phyloP scores from a whole-genome alignment of 2,113 vertebrate genomes.

The Poeciliopsis occidentalis region DNA sequence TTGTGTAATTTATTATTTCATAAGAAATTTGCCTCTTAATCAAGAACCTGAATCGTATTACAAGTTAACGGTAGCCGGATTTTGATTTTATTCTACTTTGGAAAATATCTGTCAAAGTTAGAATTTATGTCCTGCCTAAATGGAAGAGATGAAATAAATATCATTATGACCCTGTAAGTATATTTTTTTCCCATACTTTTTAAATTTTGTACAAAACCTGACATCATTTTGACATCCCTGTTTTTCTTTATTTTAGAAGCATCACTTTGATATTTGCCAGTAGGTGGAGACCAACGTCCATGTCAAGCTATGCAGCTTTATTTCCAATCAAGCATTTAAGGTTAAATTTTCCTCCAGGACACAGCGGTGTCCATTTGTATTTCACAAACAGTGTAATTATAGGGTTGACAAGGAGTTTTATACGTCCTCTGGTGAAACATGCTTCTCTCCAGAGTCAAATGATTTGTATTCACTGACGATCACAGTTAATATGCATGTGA shows the following conservation, averaged over 20 bases:
- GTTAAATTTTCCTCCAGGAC: constrained; percentile 47
- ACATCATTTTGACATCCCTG: neutral
- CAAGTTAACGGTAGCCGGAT: no score
- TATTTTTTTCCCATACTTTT: neutral
- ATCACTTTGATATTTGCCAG: constrained; percentile 69
- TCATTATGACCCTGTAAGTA: neutral
- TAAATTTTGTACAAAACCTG: constrained; percentile 5
- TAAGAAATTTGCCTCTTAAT: no score
- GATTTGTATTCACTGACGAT: constrained; percentile 42
- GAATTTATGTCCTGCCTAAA: no score
- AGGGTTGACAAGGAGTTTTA: constrained; percentile 34
- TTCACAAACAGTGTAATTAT: constrained; percentile 63
- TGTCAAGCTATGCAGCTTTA: constrained; percentile 29
- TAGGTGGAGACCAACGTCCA: constrained; percentile 82
- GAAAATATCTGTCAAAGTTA: no score
- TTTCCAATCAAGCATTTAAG: constrained; percentile 59
- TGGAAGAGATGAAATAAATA: no score
- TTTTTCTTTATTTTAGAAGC: no score
- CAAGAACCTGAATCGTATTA: no score
- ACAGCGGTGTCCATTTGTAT: constrained; percentile 57
- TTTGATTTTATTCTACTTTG: no score
- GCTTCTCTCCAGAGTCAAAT: constrained; percentile 36
- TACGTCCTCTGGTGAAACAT: constrained; percentile 15
- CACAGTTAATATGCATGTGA: constrained; percentile 39
- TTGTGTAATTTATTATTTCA: no score